Conservation (phyloP, 2,888 invertebrate genomes). For the Gastrophysa polygoni region DNA sequence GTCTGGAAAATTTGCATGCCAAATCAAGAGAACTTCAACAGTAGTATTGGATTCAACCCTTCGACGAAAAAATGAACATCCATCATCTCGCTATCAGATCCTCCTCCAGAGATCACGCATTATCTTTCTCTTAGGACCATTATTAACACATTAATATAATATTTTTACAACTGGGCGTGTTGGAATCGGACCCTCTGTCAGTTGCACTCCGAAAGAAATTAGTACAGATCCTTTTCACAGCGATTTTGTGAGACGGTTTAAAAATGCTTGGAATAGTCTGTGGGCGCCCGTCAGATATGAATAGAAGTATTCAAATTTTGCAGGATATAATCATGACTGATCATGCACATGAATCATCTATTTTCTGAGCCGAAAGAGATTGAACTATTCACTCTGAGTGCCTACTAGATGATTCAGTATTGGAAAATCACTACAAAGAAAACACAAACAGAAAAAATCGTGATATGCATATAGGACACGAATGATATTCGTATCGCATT, state of each 20-base stretch:
- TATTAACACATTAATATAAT: constrained; percentile 59
- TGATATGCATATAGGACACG: too few relatives aligned
- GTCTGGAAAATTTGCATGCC: neutral
- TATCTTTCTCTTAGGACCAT: constrained; percentile 56
- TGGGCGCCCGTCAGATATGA: neutral
- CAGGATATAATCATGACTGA: too few relatives aligned
- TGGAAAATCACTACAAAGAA: too few relatives aligned
- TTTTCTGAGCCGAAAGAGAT: too few relatives aligned
- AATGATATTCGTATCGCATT: too few relatives aligned
- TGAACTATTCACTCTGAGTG: too few relatives aligned
- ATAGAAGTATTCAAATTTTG: too few relatives aligned
- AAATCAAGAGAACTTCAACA: neutral
- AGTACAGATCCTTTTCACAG: constrained; percentile 47
- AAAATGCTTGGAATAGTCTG: constrained; percentile 25
- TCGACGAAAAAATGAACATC: constrained; percentile 36
- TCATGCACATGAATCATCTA: too few relatives aligned
- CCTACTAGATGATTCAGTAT: too few relatives aligned
- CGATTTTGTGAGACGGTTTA: constrained; percentile 28
- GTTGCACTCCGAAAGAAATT: constrained; percentile 51
- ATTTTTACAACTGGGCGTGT: constrained; percentile 58
- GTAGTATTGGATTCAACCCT: constrained; percentile 9
- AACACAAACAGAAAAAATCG: too few relatives aligned
- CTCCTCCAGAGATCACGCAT: constrained; percentile 50
- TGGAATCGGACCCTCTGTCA: constrained; percentile 56
- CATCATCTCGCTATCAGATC: constrained; percentile 43